Evolutionary conservation across 2,113 vertebrate genomes (phyloP).

Genomic region (Corvus hawaiiensis): DNA sequence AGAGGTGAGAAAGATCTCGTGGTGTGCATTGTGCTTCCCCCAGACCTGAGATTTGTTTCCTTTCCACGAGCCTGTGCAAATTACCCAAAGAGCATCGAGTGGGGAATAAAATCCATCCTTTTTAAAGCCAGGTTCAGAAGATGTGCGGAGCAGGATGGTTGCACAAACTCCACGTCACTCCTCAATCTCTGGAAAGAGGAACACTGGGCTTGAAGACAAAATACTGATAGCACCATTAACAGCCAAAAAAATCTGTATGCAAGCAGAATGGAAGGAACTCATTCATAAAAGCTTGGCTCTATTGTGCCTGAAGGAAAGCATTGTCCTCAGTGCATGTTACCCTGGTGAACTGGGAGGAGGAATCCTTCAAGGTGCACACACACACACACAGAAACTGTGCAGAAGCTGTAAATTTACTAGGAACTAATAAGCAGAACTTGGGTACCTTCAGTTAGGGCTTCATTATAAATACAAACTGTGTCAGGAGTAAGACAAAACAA

Average conservation of each 20-base stretch:
- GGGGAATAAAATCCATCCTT: background rate
- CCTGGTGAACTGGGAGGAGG: background rate
- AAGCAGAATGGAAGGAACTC: background rate
- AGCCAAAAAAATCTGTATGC: background rate
- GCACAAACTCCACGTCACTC: background rate
- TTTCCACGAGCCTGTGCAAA: background rate
- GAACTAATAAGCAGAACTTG: background rate
- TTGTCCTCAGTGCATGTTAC: background rate
- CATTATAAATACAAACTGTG: background rate
- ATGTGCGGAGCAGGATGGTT: background rate
- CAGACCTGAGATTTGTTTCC: background rate
- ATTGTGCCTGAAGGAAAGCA: slow-evolving; percentile 10
- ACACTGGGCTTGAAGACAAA: background rate
- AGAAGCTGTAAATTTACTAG: background rate
- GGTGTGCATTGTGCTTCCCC: background rate
- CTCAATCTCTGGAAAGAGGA: background rate
- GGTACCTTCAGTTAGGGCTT: background rate
- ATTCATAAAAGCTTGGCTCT: slow-evolving; percentile 10
- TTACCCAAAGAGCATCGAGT: background rate
- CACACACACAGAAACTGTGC: background rate
- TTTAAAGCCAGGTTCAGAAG: background rate
- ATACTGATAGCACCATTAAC: background rate
- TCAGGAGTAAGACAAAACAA: background rate
- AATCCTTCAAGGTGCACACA: background rate
- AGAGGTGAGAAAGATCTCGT: slow-evolving; percentile 11